These are phyloP conservation scores for Brachionichthys hirsutus DNA, from an alignment of 2,113 vertebrate genomes.

Conservation along the genomic window DNA sequence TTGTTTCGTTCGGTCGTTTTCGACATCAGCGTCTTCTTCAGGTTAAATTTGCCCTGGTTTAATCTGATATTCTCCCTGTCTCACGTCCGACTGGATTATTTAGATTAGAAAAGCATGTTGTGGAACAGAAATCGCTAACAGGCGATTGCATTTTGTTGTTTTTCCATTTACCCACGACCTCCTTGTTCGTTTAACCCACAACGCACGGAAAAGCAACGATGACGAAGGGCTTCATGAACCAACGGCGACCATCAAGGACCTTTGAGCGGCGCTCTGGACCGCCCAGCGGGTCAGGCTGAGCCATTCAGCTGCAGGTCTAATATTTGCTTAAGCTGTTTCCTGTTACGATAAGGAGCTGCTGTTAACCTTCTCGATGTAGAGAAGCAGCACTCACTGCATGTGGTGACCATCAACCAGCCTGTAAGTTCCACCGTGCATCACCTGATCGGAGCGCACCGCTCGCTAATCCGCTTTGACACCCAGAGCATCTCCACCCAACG, in stretches of 20 bases:
- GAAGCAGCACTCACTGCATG: background rate
- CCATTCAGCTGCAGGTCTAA: background rate
- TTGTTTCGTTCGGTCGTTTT: too few relatives aligned
- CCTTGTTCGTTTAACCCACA: constrained; percentile 28
- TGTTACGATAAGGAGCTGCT: too few relatives aligned
- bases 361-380: too few relatives aligned
- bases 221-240: constrained; percentile 13
- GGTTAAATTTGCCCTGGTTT: too few relatives aligned
- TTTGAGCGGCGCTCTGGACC: constrained; percentile 1
- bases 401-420: too few relatives aligned
- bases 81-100: too few relatives aligned
- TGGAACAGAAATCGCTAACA: background rate
- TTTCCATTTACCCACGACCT: constrained; percentile 31
- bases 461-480: accelerated
- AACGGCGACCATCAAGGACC: constrained; percentile 1
- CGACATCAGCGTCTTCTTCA: too few relatives aligned
- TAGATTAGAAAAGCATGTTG: background rate
- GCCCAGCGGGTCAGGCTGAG: background rate
- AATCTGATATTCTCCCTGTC: too few relatives aligned
- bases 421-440: background rate
- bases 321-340: too few relatives aligned
- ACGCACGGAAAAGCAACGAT: constrained; percentile 7
- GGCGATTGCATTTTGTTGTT: constrained; percentile 29
- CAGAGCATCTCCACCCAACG: constrained; percentile 23
- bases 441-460: too few relatives aligned